These are phyloP conservation scores for Listronotus oregonensis DNA, from an alignment of 1,140 invertebrate genomes.

Conservation along the genomic window DNA sequence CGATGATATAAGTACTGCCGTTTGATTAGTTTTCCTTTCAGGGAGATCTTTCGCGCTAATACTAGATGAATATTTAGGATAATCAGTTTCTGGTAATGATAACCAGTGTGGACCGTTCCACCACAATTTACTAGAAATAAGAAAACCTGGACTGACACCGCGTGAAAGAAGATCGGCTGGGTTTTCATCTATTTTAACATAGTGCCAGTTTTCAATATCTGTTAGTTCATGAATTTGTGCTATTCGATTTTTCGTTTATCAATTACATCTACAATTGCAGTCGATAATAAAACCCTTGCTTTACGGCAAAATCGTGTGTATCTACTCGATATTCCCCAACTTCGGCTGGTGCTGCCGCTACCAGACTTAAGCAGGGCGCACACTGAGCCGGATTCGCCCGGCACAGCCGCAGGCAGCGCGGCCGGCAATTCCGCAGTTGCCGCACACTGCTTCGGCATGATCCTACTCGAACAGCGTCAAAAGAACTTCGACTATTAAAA, in stretches of 20 bases:
- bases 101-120: constrained; percentile 33
- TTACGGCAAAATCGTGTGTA: neutral
- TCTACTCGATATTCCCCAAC: neutral
- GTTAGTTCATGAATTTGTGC: constrained; percentile 23
- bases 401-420: too few species aligned
- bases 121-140: constrained; percentile 27
- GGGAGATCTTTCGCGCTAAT: neutral
- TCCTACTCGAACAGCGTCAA: too few species aligned
- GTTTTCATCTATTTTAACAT: constrained; percentile 28
- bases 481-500: too few species aligned
- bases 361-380: too few species aligned
- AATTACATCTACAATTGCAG: constrained; percentile 1
- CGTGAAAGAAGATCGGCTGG: constrained; percentile 33
- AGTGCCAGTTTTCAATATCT: constrained; percentile 19
- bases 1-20: neutral
- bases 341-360: neutral
- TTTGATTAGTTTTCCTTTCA: neutral
- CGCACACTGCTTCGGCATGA: too few species aligned
- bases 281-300: constrained; percentile 7
- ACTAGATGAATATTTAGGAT: neutral
- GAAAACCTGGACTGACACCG: neutral
- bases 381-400: too few species aligned
- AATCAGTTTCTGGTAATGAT: neutral
- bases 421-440: too few species aligned
- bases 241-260: constrained; percentile 20